Percentiles rank a stretch among this genome's conserved stretches.
phyloP scores from a whole-genome alignment of 2,888 invertebrate genomes.

The Drosophila birchii region DNA sequence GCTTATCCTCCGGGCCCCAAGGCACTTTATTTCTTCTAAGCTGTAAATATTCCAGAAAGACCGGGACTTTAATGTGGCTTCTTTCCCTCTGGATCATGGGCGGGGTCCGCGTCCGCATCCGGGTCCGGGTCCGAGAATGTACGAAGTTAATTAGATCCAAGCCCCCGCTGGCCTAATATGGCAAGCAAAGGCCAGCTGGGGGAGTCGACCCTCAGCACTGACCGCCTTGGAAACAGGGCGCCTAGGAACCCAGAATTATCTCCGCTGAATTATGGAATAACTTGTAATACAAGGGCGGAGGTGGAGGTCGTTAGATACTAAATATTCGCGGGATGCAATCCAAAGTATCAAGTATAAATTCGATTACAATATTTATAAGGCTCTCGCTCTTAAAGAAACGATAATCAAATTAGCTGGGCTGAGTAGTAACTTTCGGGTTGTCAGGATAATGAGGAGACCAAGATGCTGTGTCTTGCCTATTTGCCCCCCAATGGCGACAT shows the following conservation, averaged over 20 bases:
- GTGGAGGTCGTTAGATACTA: background rate
- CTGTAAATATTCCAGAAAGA: background rate
- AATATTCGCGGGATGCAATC: conserved; percentile 9
- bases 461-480: conserved; percentile 3
- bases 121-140: background rate
- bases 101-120: background rate
- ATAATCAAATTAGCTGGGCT: background rate
- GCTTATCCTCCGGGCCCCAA: too few species aligned
- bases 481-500: conserved; percentile 6
- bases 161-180: conserved; percentile 31
- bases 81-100: background rate
- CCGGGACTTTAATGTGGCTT: conserved; percentile 2
- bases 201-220: background rate
- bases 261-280: conserved; percentile 13
- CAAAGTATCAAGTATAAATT: conserved; percentile 5
- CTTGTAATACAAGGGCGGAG: background rate
- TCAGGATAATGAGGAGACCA: background rate
- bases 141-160: conserved; percentile 37
- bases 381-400: too few species aligned
- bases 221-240: conserved; percentile 5
- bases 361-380: conserved; percentile 11
- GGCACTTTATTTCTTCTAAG: background rate
- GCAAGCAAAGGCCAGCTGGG: conserved; percentile 1
- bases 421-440: conserved; percentile 4
- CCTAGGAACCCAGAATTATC: background rate